Conservation (phyloP, 2,113 vertebrate genomes). For the Nettapus auritus region DNA sequence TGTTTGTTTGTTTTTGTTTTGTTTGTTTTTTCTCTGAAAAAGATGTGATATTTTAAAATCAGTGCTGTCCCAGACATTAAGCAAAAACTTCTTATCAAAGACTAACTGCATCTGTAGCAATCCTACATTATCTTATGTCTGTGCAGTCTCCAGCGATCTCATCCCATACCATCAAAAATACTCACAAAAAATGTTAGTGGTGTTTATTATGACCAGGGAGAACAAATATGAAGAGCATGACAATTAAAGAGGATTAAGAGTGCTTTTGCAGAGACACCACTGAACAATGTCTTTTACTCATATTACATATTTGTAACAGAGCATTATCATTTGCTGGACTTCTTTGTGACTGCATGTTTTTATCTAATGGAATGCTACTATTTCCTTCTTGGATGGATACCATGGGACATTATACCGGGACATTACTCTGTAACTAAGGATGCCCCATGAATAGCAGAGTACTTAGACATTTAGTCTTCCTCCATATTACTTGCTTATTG, state of each 20-base stretch:
- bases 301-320: constrained; percentile 11
- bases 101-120: not conserved
- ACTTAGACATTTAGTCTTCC: not conserved
- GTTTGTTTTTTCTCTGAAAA: not conserved
- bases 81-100: not conserved
- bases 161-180: not conserved
- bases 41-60: not conserved
- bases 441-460: not conserved
- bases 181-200: not conserved
- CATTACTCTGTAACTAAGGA: not conserved
- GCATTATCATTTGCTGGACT: constrained; percentile 17
- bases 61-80: not conserved
- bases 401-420: not conserved
- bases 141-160: not conserved
- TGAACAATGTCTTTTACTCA: not conserved
- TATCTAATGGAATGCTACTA: constrained; percentile 52
- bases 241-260: not conserved
- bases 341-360: constrained; percentile 42
- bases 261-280: not conserved
- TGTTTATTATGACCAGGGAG: not conserved
- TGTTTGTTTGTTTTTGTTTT: not conserved
- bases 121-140: not conserved
- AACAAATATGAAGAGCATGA: not conserved
- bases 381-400: constrained; percentile 40
- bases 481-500: not conserved